A percentile compares a stretch with the other conserved stretches of the same genome.
These are phyloP conservation scores for Strix uralensis DNA, from an alignment of 2,113 vertebrate species.

Conservation along the genomic window DNA sequence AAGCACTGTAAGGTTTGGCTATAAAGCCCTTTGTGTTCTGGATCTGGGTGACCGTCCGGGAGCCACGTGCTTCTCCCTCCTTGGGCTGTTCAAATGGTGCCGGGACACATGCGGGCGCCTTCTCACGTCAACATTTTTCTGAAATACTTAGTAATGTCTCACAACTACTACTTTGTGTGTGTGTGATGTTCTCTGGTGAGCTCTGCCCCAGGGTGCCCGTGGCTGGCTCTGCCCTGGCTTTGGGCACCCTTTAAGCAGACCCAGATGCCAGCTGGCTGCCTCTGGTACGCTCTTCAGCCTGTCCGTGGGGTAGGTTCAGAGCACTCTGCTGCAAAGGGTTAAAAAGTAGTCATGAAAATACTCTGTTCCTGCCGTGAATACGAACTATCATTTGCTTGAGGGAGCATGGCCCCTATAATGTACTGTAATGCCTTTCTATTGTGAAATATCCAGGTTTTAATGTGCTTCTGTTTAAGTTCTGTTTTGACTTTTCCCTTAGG, in stretches of 20 bases:
- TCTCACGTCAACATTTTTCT: neutral
- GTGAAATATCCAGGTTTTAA: slow-evolving; percentile 69
- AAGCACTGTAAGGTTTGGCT: accelerated
- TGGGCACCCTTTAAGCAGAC: neutral
- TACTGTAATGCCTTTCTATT: slow-evolving; percentile 56
- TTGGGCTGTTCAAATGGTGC: neutral
- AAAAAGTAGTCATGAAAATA: neutral
- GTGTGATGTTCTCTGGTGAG: neutral
- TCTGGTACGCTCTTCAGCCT: accelerated
- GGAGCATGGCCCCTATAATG: neutral
- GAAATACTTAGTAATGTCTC: neutral
- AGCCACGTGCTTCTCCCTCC: neutral
- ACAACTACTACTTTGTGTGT: neutral
- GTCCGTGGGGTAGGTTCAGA: neutral
- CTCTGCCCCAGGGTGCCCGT: accelerated
- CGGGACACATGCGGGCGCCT: too few relatives aligned
- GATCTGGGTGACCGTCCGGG: accelerated
- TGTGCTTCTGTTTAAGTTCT: slow-evolving; percentile 71
- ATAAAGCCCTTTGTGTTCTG: neutral
- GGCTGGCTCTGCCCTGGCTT: neutral
- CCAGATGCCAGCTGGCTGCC: neutral
- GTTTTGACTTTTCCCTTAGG: slow-evolving; percentile 74
- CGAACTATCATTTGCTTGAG: neutral
- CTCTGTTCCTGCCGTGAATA: neutral
- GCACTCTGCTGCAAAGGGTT: neutral